Evolutionary conservation across 2,797 vertebrate species (phyloP).

Genomic region (Phrynocephalus forsythii): DNA sequence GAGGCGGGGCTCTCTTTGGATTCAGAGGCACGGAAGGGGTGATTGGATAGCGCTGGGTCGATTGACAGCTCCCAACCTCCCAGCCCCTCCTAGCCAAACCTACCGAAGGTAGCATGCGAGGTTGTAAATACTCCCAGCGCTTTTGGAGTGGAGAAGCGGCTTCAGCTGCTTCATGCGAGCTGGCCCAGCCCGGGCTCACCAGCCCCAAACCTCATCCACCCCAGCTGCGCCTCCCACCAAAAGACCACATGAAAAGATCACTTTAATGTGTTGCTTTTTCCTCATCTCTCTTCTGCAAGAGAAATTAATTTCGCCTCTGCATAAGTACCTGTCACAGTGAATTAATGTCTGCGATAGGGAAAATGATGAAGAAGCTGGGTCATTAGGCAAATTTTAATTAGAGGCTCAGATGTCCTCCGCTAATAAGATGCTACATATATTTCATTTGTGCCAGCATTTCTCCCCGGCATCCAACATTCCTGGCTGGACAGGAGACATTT

Average conservation of each 20-base stretch:
- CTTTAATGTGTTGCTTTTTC: conserved; percentile 69
- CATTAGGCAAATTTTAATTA: conserved; percentile 86
- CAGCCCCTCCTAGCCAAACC: too few species aligned
- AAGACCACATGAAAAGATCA: rapidly evolving
- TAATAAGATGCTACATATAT: conserved; percentile 77
- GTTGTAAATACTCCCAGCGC: too few species aligned
- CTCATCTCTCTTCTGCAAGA: conserved; percentile 61
- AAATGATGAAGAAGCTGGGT: conserved; percentile 79
- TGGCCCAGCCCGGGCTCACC: too few species aligned
- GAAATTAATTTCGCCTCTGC: conserved; percentile 77
- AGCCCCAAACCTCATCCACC: rapidly evolving
- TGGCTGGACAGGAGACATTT: not conserved
- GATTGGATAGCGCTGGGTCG: too few species aligned
- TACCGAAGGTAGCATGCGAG: too few species aligned
- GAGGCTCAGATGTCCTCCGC: conserved; percentile 79
- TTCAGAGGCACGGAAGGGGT: too few species aligned
- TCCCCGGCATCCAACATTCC: not conserved
- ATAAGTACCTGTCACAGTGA: conserved; percentile 79
- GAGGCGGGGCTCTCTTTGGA: too few species aligned
- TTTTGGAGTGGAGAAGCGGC: too few species aligned
- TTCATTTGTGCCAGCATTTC: conserved; percentile 35
- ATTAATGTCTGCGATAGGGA: conserved; percentile 75
- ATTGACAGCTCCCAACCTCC: too few species aligned
- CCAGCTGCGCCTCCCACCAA: rapidly evolving
- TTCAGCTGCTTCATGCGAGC: not conserved